phyloP scores from a whole-genome alignment of 2,113 vertebrate species.

The Cardinalis cardinalis region DNA sequence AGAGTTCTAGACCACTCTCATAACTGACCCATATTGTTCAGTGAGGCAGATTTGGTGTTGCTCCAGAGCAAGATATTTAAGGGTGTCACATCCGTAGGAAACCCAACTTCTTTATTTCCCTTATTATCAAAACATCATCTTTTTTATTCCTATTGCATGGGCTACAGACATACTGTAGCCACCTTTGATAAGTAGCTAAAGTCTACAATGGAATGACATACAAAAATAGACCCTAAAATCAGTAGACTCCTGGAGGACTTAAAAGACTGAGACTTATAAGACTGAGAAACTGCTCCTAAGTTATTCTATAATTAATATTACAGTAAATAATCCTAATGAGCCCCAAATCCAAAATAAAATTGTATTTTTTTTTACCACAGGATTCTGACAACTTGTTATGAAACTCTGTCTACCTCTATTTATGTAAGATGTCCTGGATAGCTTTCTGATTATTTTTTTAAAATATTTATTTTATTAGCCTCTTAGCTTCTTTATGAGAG shows the following conservation, averaged over 20 bases:
- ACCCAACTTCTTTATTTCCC: neutral
- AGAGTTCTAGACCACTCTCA: neutral
- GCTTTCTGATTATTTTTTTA: neutral
- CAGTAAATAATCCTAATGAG: neutral
- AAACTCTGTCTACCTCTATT: neutral
- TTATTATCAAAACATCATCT: neutral
- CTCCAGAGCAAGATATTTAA: neutral
- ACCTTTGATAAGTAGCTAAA: neutral
- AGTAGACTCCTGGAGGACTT: neutral
- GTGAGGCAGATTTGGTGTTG: neutral
- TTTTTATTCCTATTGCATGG: neutral
- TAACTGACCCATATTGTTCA: fast-evolving
- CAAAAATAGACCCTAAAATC: neutral
- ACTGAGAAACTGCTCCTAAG: neutral
- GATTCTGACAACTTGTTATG: neutral
- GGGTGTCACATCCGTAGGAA: neutral
- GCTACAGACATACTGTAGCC: neutral
- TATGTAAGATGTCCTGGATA: neutral
- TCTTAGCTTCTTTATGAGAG: neutral
- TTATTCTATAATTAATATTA: neutral
- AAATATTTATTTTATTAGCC: neutral
- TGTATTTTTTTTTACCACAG: neutral
- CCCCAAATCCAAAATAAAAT: neutral
- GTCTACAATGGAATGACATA: neutral
- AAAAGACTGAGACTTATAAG: neutral